Conservation (phyloP, 2,113 vertebrate species). For the Siniperca knerii region DNA sequence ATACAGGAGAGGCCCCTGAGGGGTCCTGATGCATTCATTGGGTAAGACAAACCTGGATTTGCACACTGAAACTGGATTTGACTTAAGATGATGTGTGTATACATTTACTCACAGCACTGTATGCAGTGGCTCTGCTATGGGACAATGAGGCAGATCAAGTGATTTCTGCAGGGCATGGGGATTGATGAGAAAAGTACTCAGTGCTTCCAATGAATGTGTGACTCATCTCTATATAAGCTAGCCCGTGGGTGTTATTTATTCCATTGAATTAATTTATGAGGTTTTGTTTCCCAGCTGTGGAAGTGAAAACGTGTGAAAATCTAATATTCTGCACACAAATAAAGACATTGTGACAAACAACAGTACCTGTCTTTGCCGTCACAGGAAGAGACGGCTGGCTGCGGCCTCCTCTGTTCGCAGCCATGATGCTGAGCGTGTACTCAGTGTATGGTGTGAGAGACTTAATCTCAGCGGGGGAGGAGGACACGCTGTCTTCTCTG, state of each 20-base stretch:
- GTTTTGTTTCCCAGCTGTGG: background rate
- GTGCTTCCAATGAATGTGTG: constrained; percentile 46
- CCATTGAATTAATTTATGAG: constrained; percentile 1
- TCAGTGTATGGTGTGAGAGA: constrained; percentile 87
- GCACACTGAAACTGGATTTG: constrained; percentile 9
- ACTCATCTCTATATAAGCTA: constrained; percentile 43
- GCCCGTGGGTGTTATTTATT: background rate
- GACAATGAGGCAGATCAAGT: constrained; percentile 72
- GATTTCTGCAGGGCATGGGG: constrained; percentile 39
- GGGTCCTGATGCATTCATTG: constrained; percentile 37
- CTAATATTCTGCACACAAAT: background rate
- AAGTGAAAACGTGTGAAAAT: background rate
- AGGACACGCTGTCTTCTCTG: constrained; percentile 83
- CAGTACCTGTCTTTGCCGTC: constrained; percentile 90
- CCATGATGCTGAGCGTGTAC: constrained; percentile 89
- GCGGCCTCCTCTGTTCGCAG: constrained; percentile 85
- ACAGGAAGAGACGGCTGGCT: constrained; percentile 88
- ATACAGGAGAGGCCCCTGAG: constrained; percentile 30
- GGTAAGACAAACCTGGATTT: constrained; percentile 24
- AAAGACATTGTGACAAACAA: background rate
- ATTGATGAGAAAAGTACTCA: constrained; percentile 46
- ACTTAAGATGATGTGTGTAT: background rate
- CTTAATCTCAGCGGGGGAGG: constrained; percentile 87
- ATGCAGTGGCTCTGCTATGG: constrained; percentile 2
- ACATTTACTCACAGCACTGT: background rate